phyloP scores from a whole-genome alignment of 2,888 invertebrate species.

The Anagyrus pseudococci region DNA sequence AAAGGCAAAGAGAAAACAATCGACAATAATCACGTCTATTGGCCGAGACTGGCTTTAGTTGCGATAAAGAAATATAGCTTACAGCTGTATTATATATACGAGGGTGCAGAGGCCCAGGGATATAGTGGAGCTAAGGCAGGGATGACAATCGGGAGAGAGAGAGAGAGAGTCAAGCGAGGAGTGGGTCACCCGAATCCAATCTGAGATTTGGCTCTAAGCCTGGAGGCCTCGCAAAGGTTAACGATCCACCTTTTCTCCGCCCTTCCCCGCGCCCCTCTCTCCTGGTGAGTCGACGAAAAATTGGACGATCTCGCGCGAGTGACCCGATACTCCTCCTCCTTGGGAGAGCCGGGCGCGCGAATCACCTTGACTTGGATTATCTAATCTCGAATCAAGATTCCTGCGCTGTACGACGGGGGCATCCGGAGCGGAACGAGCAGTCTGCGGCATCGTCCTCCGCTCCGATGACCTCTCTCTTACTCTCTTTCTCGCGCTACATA shows the following conservation, averaged over 20 bases:
- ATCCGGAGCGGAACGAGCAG: conserved; percentile 11
- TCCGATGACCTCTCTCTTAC: background rate
- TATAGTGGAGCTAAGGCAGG: no score
- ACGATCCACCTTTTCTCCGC: conserved; percentile 50
- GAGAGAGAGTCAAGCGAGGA: conserved; percentile 35
- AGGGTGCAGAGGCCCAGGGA: no score
- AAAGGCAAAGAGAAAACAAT: no score
- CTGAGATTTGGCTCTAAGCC: conserved; percentile 57
- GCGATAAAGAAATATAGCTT: no score
- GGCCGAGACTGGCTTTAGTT: no score
- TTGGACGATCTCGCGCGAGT: conserved; percentile 19
- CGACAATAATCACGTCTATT: no score
- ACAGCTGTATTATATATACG: no score
- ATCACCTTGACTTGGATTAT: conserved; percentile 38
- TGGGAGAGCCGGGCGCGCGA: background rate
- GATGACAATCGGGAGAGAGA: conserved; percentile 15
- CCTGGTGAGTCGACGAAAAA: conserved; percentile 14
- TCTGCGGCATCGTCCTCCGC: background rate
- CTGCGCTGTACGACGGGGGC: background rate
- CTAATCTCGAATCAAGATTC: conserved; percentile 24
- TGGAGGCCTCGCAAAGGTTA: conserved; percentile 56
- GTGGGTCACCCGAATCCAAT: conserved; percentile 57
- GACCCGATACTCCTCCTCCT: background rate
- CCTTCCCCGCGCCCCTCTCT: background rate
- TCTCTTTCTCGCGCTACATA: background rate